Evolutionary conservation across 2,888 invertebrate species (phyloP), one percentile per base, ranked within the genome.

Genomic region (Drosophila paucipuncta): DNA sequence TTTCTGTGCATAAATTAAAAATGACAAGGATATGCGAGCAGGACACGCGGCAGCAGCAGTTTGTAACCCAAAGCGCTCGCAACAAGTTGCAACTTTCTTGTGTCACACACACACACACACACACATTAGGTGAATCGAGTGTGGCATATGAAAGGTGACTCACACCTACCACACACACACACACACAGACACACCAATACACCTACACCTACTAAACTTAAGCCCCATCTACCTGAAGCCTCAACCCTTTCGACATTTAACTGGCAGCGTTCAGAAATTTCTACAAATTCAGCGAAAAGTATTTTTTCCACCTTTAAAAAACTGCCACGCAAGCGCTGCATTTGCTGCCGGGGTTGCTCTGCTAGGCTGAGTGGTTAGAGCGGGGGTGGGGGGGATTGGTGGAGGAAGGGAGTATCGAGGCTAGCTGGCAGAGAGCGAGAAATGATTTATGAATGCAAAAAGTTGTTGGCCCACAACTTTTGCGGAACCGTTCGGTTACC

Each of bases 241-340:
- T 47, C 55, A 70, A 50, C 58, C 71, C 71, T 70, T 69, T 70
- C 39, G 60, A 73, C 78, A 81, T 68, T 67, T 47, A 68, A 54
- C 59, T 76, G 72, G 52, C 70, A 65, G 64, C 54, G 53, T 55
- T 73, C 41, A 37, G 65, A 63, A 76, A 89, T 76, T 87, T 91
- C 83, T 91, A 87, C 87, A 83, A 89, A 87, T 91, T 87, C 87
- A 87, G 87, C 87, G 91, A 89, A 87, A 87, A 87, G 83, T 87
- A 89, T 91, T 85, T 89, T 85, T 37, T 84, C 73, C 88, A 89
- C 87, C 87, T 87, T 89, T 82, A 86, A 90, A 47, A 87, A 86
- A 78, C 53, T 65, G 82, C 50, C 52, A 63, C 53, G 54, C 41
- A 41, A 63, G 60, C 43, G 53, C 28, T 22, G 41, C 39, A 60